Evolutionary conservation across 2,113 vertebrate genomes (phyloP), one percentile per base, ranked within the genome.

Genomic region (Limanda limanda): DNA sequence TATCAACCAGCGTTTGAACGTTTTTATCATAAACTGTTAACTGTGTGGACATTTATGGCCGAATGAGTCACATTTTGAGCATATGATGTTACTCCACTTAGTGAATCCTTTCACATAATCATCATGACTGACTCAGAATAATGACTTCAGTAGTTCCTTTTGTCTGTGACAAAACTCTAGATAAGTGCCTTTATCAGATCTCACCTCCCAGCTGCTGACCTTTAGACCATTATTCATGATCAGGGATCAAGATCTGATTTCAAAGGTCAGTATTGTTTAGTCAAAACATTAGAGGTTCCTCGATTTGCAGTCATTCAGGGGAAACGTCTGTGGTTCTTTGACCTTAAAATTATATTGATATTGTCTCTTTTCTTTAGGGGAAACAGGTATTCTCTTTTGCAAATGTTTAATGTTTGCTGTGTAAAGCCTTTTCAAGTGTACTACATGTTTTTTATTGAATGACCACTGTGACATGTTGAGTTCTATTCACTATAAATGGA

Each of bases 231-330:
- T 72, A 27, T 24, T 71, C 61, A 74, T 18, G 18, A 55, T 8
- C 10, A 47, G 18, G 60, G 57, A 61, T 7, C 6, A 42, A 24
- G 61, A 61, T 63, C 48, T 6, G 7, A 61, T 45, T 75, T 55
- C 59, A 84, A 88, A 90, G 79, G 84, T 85, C 64, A 71, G 2
- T 17, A 17, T 45, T 45, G 31, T 67, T 52, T 51, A 21, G 23
- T 79, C 13, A 71, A 70, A 68, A 58, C 58, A 75, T 9, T 24
- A 25, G 5, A 65, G 54, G 40, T 40, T 5, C 2, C 42, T 35
- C 12, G 5, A 3, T 55, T 4, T 63, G 4, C 12, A 7, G 1
- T 59, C 55, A 37, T 45, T 61, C 0, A 25, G 11, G 12, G 7
- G 13, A 55, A 60, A n/a, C 0, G 17, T 48, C 35, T 60, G 25